Evolutionary conservation across 1,140 invertebrate genomes (phyloP).

Genomic region (Polypedilum vanderplanki): DNA sequence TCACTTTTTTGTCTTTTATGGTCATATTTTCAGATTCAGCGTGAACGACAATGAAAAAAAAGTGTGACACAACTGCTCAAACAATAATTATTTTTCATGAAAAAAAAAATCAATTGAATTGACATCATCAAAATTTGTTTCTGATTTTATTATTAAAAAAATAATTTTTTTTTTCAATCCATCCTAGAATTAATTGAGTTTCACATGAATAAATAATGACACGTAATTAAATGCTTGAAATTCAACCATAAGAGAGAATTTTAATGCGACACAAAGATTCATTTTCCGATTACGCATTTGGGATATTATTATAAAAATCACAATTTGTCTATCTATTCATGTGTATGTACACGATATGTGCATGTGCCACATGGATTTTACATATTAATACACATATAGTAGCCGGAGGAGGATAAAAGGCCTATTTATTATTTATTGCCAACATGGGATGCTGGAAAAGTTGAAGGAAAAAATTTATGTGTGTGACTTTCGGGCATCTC

Average conservation of each 20-base stretch:
- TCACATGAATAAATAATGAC: slow-evolving; percentile 27
- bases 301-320: neutral
- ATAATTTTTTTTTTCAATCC: neutral
- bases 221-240: slow-evolving; percentile 24
- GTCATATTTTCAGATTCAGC: too few relatives aligned
- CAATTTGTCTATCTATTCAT: slow-evolving; percentile 7
- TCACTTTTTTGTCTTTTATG: too few relatives aligned
- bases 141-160: neutral
- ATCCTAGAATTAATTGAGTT: slow-evolving; percentile 22
- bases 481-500: neutral
- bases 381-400: neutral
- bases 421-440: slow-evolving; percentile 27
- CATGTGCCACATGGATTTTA: neutral
- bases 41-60: neutral
- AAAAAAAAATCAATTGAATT: neutral
- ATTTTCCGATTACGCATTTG: neutral
- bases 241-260: slow-evolving; percentile 22
- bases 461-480: neutral
- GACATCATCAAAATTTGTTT: neutral
- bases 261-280: neutral
- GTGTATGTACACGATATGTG: slow-evolving; percentile 15
- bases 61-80: neutral
- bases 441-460: neutral
- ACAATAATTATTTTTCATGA: neutral
- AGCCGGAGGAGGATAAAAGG: neutral